A percentile compares a stretch with the other conserved stretches of the same genome.
phyloP scores from a whole-genome alignment of 2,113 vertebrate genomes.

The Forbesichthys papilliferus region DNA sequence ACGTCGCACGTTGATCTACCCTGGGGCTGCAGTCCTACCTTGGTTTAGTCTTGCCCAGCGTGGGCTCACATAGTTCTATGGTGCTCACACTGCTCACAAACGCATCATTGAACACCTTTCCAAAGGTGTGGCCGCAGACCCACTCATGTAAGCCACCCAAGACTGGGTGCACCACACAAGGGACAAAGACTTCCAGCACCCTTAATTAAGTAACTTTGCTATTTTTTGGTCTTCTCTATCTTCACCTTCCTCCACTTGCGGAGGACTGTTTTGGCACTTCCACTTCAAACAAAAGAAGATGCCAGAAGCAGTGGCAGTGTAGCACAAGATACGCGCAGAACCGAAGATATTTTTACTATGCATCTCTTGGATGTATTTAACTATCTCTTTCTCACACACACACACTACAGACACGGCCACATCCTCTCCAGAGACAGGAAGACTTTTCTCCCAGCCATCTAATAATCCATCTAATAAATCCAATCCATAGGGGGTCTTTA shows the following conservation, averaged over 20 bases:
- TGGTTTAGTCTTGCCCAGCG: constrained; percentile 29
- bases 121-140: constrained; percentile 8
- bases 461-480: constrained; percentile 22
- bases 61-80: constrained; percentile 10
- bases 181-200: constrained; percentile 6
- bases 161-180: constrained; percentile 4
- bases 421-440: constrained; percentile 33
- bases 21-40: constrained; percentile 15
- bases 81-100: constrained; percentile 31
- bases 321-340: too few relatives aligned
- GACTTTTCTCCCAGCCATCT: constrained; percentile 4
- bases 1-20: constrained; percentile 26
- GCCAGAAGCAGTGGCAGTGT: constrained; percentile 44
- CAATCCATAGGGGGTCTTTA: constrained; percentile 27
- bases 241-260: background rate
- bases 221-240: constrained; percentile 19
- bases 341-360: too few relatives aligned
- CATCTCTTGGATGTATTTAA: background rate
- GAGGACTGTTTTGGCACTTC: constrained; percentile 10
- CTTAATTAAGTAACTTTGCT: constrained; percentile 31
- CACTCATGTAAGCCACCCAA: constrained; percentile 19
- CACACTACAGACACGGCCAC: constrained; percentile 34
- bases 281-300: constrained; percentile 8
- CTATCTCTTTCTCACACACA: constrained; percentile 8
- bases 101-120: constrained; percentile 5